Base-by-base conservation (phyloP, 2,888 invertebrate species). In the Ceratothoa steindachneri region DNA sequence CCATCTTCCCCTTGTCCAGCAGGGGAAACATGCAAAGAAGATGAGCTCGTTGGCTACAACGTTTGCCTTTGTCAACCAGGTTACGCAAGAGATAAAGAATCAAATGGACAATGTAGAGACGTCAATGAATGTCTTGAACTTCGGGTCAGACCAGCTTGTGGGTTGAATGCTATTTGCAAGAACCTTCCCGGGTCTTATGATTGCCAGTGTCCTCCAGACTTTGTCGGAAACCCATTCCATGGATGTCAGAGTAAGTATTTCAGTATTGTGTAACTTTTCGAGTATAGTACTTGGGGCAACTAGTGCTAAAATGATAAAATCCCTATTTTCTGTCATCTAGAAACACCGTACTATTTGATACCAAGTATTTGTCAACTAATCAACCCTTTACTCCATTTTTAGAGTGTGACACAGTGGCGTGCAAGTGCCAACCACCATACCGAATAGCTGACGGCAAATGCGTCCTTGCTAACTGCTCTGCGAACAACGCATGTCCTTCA, bases 171-270 rank as follows among this genome's bases (percentile, higher is more conserved):
- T 0, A 89, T 94, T 73, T 96, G 95, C 83, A 94, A 93, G 84
- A 96, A 96, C 85, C 86, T 95, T 69, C 95, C 95, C 0, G 95
- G 95, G 66, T 93, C 93, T 83, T 96, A 95, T 83, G 94, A 94
- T 85, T 96, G 95, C 82, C 92, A 92, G 82, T 96, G 95, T 82
- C 92, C 94, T 0, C 87, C 89, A 30, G 93, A 93, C 31, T 94
- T 91, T 83, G 92, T 91, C 82, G 95, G 95, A 64, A 95, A 95
- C 85, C 94, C 95, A 0, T 95, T 93, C 83, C 88, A 90, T 19
- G 87, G 90, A 81, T 95, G 95, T 83, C 92, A 93, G 66, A 69
- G 76, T 77, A 64, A 77, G 79, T 77, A 72, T 51, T 67, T 22
- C 15, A 30, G 31, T 9, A 41, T 41, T 41, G 15, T 41, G 5